Evolutionary conservation across 2,888 invertebrate genomes (phyloP), one percentile per base, ranked within the genome.

Genomic region (Synergus laeviventris): DNA sequence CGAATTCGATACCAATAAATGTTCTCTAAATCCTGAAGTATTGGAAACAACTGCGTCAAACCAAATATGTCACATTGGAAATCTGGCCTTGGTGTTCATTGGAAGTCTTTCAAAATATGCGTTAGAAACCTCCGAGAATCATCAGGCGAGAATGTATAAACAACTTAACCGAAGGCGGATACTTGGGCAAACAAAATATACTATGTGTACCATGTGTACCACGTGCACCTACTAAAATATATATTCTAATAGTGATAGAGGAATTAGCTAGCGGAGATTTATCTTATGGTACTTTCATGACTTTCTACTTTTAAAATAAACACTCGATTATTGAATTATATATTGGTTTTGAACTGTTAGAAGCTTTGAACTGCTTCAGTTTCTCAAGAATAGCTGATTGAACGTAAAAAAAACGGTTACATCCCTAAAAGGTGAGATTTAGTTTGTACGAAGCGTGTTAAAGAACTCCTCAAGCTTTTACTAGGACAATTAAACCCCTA

Each of bases 131-230:
- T 24, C 31, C 49, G 24, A 24, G 45, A 70, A 45, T 70, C 70
- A 49, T 70, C 70, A 42, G 24, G 14, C 70, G 70, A 70, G 70
- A 49, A 70, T 70, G 24, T 70, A 70, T 70, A 70, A 70, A 70
- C 70, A 70, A 70, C 45, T 70, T 70, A 45, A 45, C n/a, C 45
- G 45, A 49, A 45, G 31, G 70, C 45, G 45, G 24, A 45, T 42
- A 42, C 64, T 64, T 38, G 39, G 38, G 36, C 21, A 64, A 64
- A 64, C 64, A 64, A 64, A 64, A 38, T 64, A 64, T 64, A 64
- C 64, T 11, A 24, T 59, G 14, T 59, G 59, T 59, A 56, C 66
- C 42, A 66, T 45, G 66, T 66, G 24, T 21, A 66, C 39, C 39
- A 56, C 21, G 56, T 59, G 59, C 11, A 59, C 14, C 39, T 14